Base-by-base conservation (phyloP, 2,888 invertebrate genomes). In the Mylabris sibirica region DNA sequence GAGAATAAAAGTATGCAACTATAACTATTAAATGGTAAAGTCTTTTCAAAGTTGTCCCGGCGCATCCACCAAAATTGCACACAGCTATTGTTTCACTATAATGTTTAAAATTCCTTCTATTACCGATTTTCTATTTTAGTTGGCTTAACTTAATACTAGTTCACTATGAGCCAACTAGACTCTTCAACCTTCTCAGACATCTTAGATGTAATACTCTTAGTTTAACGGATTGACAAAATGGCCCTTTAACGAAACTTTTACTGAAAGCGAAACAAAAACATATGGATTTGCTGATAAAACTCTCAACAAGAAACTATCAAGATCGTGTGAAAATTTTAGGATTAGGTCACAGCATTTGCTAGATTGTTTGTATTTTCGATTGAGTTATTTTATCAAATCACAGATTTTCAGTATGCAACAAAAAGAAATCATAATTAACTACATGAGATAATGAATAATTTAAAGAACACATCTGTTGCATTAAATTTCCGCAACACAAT, bases 241-340 rank as follows among this genome's bases (percentile, higher is more conserved):
- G 57, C 2, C 22, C 57, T 24, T 49, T 20, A 49, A 4, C 24
- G 11, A 12, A 57, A 57, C 57, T 57, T 57, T 6, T 14, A 57
- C 14, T 5, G n/a, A 4, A 44, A 57, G 11, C 57, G 57, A 24
- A 24, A 57, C 57, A 57, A 24, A 57, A 12, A 57, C 20, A 4
- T 3, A 1, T 57, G 24, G 57, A 57, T 57, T 57, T 24, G 9
- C 57, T 57, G 57, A 57, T 57, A 57, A 57, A 57, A 57, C 57
- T 24, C 57, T 57, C 24, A 57, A 24, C 57, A 57, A 9, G 57
- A 24, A 53, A 53, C 53, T 22, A 53, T 53, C 53, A 22, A 53
- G 53, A 22, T 53, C 3, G 22, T 53, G 22, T 22, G 53, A 22
- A 11, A 5, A 11, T 57, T 57, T 12, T 5, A 12, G 57, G 11